Evolutionary conservation across 2,113 vertebrate genomes (phyloP).

Genomic region (Narcine bancroftii): DNA sequence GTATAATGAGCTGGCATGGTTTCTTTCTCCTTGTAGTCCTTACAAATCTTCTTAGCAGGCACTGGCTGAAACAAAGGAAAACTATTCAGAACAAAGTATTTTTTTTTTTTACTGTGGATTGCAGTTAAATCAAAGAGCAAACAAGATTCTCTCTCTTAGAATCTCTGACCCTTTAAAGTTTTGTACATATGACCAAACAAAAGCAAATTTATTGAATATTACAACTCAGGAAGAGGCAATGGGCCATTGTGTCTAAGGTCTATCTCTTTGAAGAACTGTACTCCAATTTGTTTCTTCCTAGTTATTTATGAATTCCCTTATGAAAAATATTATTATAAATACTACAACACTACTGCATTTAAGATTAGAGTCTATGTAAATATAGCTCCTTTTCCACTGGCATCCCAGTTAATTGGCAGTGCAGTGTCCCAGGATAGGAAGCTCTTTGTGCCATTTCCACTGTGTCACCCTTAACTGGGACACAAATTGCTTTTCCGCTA

Average conservation of each 20-base stretch:
- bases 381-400: too few relatives aligned
- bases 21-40: not conserved
- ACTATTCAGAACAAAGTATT: not conserved
- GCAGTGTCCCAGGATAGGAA: too few relatives aligned
- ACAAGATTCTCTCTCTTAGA: not conserved
- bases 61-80: slow-evolving; percentile 4
- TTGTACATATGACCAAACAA: not conserved
- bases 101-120: not conserved
- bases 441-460: too few relatives aligned
- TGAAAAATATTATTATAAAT: too few relatives aligned
- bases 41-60: not conserved
- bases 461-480: too few relatives aligned
- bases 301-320: not conserved
- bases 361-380: too few relatives aligned
- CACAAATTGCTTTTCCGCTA: too few relatives aligned
- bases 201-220: not conserved
- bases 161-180: not conserved
- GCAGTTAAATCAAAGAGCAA: not conserved
- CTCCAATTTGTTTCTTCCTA: not conserved
- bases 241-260: not conserved
- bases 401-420: too few relatives aligned
- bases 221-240: not conserved
- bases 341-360: too few relatives aligned
- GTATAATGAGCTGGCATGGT: not conserved
- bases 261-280: not conserved